Evolutionary conservation across 92 coral and sea anemone species (phyloP), one percentile per base, ranked within the genome.

Genomic region (Chrysogorgia sp.): DNA sequence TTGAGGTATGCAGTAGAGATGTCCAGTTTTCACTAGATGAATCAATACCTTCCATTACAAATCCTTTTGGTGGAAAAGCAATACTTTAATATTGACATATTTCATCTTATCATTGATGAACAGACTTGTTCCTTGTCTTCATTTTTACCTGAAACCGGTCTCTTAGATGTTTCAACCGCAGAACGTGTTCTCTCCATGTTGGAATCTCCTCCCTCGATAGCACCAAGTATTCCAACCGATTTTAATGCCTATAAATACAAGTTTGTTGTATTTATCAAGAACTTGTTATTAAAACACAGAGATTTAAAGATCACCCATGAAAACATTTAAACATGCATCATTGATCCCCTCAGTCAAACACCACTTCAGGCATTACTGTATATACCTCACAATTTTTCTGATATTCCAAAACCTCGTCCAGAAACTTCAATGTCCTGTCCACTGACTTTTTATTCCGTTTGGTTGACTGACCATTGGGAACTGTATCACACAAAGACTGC

Each of bases 401-500:
- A 40, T 81, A 72, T 77, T 67, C 80, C 4, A 94, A 67, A 40
- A 86, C 67, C 69, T 91, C 87, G 53, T 94, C 96, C 28, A 94
- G 81, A 72, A 87, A 94, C 71, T 81, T 91, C 20, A 94, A 63
- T 6, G 98, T 91, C 28, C 98, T 82, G 80, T 94, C 98, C 9
- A 94, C 98, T 53, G 97, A 94, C 57, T 87, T 94, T 22, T 87
- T 84, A 61, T 91, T 94, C 70, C 98, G 74, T 70, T 94, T 94
- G 3, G 84, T 77, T 30, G 97, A 83, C 86, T 91, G 96, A 50
- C 78, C 83, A 20, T 84, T 82, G 13, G 97, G 97, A 40, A 89
- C 80, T 19, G 97, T 91, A 64, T 94, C 98, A 85, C 98, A 94
- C 56, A 94, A 89, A 60, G 97, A 89, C 57, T 93, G 92, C 49